Conservation (phyloP, 2,113 vertebrate genomes). For the Elephas maximus region DNA sequence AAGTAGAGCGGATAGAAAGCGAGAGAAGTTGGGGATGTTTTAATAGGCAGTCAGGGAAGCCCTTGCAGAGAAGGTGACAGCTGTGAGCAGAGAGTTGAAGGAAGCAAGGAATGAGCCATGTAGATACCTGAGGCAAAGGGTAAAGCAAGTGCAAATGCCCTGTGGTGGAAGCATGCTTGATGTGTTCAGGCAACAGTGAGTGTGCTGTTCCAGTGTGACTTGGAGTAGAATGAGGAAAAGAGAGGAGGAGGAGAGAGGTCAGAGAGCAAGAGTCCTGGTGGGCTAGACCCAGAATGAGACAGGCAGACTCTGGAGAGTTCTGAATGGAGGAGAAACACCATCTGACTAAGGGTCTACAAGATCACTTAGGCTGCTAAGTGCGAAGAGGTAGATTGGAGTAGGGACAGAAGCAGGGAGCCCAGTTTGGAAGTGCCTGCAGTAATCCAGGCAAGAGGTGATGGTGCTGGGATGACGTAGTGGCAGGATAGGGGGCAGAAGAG, state of each 20-base stretch:
- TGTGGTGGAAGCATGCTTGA: not conserved
- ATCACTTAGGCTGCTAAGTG: not conserved
- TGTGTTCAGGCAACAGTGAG: not conserved
- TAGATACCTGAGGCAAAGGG: not conserved
- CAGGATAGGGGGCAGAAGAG: not conserved
- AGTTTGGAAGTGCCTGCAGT: not conserved
- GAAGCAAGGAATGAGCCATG: not conserved
- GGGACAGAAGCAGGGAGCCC: not conserved
- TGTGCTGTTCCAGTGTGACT: no score
- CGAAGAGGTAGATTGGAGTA: not conserved
- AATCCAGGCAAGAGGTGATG: not conserved
- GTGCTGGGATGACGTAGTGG: no score
- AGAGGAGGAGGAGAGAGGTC: no score
- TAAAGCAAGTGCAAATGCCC: not conserved
- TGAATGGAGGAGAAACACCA: not conserved
- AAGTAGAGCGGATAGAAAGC: not conserved
- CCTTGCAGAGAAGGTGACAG: not conserved
- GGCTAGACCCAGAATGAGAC: not conserved
- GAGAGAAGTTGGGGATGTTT: not conserved
- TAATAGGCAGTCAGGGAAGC: not conserved
- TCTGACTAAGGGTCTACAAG: not conserved
- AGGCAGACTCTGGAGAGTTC: not conserved
- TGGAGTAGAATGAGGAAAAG: not conserved
- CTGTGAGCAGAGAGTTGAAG: not conserved
- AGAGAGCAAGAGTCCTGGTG: not conserved